These are phyloP conservation scores for Urosaurus nigricauda DNA, from an alignment of 2,797 vertebrate genomes.

Conservation along the genomic window DNA sequence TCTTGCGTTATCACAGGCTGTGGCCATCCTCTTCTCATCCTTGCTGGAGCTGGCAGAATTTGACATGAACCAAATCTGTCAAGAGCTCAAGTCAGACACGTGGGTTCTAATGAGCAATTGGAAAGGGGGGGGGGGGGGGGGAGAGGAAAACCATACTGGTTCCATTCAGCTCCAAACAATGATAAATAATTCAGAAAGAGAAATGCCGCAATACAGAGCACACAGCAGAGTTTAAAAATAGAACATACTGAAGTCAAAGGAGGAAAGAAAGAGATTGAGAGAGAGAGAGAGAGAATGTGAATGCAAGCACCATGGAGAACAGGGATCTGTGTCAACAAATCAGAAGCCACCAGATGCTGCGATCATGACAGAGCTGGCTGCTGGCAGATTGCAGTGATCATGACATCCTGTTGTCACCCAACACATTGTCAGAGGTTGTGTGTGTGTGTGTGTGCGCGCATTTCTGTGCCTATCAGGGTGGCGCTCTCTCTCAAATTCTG, in stretches of 20 bases:
- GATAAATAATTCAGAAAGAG: constrained; percentile 85
- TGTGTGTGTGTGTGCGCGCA: background rate
- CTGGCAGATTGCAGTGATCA: constrained; percentile 33
- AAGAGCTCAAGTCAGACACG: constrained; percentile 72
- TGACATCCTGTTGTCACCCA: constrained; percentile 35
- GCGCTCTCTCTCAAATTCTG: background rate
- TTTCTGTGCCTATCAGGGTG: background rate
- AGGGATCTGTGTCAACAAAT: constrained; percentile 57
- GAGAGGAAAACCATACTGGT: constrained; percentile 60
- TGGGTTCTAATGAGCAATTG: constrained; percentile 69
- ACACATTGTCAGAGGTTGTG: background rate
- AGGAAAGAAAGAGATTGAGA: constrained; percentile 31
- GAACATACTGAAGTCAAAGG: constrained; percentile 68
- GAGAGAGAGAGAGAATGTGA: background rate
- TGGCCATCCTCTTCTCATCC: constrained; percentile 28
- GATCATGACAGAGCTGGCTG: constrained; percentile 44
- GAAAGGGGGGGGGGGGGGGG: constrained; percentile 27
- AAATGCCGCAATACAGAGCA: constrained; percentile 84
- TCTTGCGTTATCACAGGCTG: constrained; percentile 10
- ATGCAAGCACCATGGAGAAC: constrained; percentile 48
- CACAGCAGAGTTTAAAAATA: constrained; percentile 90
- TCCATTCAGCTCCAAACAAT: constrained; percentile 75
- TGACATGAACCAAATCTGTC: constrained; percentile 78
- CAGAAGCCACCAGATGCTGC: constrained; percentile 33
- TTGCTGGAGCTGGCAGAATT: constrained; percentile 30